Evolutionary conservation across 2,888 invertebrate genomes (phyloP).

Genomic region (Corbicula japonica): DNA sequence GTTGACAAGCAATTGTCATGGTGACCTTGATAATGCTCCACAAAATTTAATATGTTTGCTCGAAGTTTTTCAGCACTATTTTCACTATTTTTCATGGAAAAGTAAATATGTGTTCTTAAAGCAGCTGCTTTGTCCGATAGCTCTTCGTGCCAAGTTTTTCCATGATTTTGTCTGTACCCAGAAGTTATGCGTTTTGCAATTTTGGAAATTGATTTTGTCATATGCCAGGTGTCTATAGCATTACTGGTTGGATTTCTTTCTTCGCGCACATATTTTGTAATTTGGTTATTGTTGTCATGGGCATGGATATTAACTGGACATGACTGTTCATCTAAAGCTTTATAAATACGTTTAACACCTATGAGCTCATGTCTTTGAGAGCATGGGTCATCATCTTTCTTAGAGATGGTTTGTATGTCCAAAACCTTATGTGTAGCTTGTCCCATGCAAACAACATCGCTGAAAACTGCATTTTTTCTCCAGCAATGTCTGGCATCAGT

Average conservation of each 20-base stretch:
- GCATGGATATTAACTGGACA: too few species aligned
- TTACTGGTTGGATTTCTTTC: too few species aligned
- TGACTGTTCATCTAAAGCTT: not conserved
- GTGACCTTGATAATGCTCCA: slow-evolving; percentile 5
- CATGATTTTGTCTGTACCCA: too few species aligned
- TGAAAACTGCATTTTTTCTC: too few species aligned
- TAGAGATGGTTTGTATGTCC: not conserved
- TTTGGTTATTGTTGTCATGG: too few species aligned
- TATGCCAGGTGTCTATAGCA: too few species aligned
- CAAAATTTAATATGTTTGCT: slow-evolving; percentile 2
- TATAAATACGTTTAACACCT: not conserved
- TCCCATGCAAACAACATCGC: too few species aligned
- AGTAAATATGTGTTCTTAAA: slow-evolving; percentile 4
- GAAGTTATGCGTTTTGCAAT: too few species aligned
- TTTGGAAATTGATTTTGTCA: too few species aligned
- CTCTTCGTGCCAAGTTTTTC: slow-evolving; percentile 10
- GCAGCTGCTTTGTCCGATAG: slow-evolving; percentile 5
- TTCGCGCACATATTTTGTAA: too few species aligned
- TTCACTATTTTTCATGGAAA: slow-evolving; percentile 6
- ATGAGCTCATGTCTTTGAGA: not conserved
- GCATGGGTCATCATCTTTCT: too few species aligned
- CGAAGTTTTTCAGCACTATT: slow-evolving; percentile 2
- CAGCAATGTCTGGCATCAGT: too few species aligned
- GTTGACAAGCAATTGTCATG: not conserved
- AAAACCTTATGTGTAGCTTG: not conserved